A percentile compares a stretch with the other conserved stretches of the same genome.
Conservation (phyloP, 2,888 invertebrate species). For the Zygogramma bicolorata region DNA sequence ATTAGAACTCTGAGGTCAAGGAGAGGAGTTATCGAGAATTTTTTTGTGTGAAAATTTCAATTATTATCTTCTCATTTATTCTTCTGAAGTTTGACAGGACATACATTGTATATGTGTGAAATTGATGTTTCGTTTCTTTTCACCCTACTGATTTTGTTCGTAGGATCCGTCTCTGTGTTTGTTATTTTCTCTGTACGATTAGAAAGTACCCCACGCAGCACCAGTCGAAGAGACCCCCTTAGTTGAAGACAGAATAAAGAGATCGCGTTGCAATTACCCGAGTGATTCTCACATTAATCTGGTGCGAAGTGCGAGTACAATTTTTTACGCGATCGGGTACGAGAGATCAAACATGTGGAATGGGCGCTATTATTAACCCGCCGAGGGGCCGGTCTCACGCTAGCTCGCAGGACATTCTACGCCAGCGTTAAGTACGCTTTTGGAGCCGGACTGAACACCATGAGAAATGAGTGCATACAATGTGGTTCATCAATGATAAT, state of each 20-base stretch:
- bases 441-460: too few relatives aligned
- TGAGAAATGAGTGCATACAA: too few relatives aligned
- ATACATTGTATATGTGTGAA: too few relatives aligned
- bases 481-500: too few relatives aligned
- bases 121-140: too few relatives aligned
- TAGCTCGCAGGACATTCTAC: not conserved
- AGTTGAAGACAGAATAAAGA: not conserved
- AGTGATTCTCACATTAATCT: slow-evolving; percentile 22
- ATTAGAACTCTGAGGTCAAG: too few relatives aligned
- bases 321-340: not conserved
- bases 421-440: not conserved
- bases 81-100: too few relatives aligned
- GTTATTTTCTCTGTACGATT: slow-evolving; percentile 9
- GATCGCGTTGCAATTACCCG: slow-evolving; percentile 21
- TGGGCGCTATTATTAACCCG: not conserved
- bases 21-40: too few relatives aligned
- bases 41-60: too few relatives aligned
- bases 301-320: slow-evolving; percentile 9
- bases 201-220: slow-evolving; percentile 5
- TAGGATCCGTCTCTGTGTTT: not conserved
- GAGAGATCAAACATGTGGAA: not conserved
- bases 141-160: too few relatives aligned
- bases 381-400: slow-evolving; percentile 1
- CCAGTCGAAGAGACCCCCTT: not conserved
- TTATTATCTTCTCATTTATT: too few relatives aligned